Evolutionary conservation across 2,888 invertebrate species (phyloP), one percentile per base, ranked within the genome.

Genomic region (Drosophila suboccidentalis): DNA sequence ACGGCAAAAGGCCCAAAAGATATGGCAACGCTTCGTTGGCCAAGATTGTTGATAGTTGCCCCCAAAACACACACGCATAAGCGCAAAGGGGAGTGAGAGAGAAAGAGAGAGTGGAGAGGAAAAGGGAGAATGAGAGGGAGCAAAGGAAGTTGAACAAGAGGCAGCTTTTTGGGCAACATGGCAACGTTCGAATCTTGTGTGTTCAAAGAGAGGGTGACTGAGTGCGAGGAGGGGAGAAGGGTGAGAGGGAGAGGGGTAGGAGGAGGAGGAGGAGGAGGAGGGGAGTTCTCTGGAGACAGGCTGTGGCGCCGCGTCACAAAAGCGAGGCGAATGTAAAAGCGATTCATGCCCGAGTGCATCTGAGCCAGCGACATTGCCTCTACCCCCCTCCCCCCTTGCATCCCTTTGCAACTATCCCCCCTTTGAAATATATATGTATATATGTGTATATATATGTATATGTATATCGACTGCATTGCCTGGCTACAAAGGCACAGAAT

Each of bases 341-440:
- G 81, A 73, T 83, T 86, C 84, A 87, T 82, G 88, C 87, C 89
- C 83, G 75, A 86, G 69, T 90, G 90, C 84, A 77, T 78, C 78
- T 50, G 50, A 66, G 63, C 46, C 64, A 65, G 46, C 58, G 29
- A 29, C 29, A 29, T 29, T 29, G 29, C 51, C 22, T 41, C 43
- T 11, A 0, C 43, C 43, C 43, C 22, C 19, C 22, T 6, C 1
- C 1, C 13, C 9, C 34, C 15, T 13, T 34, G 17, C 34, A 17
- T 15, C 22, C 36, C n/a, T 6, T 22, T 15, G 8, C 15, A 26
- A 54, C 53, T 53, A 36, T 32, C 39, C 22, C 39, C 22, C 22
- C 22, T 10, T 44, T 26, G 32, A 36, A 9, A 34, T 17, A 13
- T 38, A 34, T 15, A 41, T 26, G 11, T 32, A 32, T n/a, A 19